Percentiles rank a stretch among this genome's conserved stretches.
phyloP scores from a whole-genome alignment of 2,797 vertebrate species.

The Rhabdomys pumilio region DNA sequence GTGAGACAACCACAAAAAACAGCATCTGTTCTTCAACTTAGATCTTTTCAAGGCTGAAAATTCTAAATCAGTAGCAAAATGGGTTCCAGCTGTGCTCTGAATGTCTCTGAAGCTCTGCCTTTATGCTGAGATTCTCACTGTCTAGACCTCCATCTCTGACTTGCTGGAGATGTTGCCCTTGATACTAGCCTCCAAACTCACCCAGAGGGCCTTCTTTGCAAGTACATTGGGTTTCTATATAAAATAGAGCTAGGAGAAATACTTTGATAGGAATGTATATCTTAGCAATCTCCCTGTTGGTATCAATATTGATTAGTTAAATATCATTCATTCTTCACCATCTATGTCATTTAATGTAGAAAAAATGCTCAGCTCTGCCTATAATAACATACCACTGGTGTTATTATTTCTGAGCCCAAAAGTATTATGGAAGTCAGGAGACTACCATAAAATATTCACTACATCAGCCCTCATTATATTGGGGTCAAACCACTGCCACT shows the following conservation, averaged over 20 bases:
- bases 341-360: not conserved
- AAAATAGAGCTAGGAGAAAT: not conserved
- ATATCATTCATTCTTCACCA: not conserved
- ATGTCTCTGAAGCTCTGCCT: not conserved
- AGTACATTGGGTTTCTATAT: not conserved
- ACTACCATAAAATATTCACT: not conserved
- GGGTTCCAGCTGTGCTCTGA: not conserved
- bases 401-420: constrained; percentile 41
- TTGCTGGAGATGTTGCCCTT: not conserved
- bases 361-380: not conserved
- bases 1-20: not conserved
- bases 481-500: not conserved
- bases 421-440: not conserved
- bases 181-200: not conserved
- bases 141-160: not conserved
- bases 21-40: not conserved
- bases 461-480: not conserved
- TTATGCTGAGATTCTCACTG: not conserved
- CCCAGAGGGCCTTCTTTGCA: not conserved
- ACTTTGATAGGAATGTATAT: not conserved
- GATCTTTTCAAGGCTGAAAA: constrained; percentile 21
- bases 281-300: not conserved
- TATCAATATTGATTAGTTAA: not conserved
- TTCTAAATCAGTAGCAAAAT: not conserved
- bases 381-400: not conserved